Conservation (phyloP, 2,888 invertebrate genomes). For the Morpho helenor region DNA sequence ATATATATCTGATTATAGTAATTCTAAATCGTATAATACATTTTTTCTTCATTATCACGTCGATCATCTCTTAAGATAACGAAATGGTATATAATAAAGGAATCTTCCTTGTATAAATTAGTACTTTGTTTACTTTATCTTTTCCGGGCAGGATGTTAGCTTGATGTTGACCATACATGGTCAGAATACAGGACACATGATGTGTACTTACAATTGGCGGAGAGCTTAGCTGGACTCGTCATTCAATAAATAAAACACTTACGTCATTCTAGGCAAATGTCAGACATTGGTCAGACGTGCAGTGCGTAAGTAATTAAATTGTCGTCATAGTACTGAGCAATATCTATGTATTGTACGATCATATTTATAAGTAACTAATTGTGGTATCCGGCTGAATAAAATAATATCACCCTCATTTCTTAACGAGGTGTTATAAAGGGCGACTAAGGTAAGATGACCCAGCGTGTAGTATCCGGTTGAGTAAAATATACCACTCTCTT, state of each 20-base stretch:
- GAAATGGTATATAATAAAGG: not conserved
- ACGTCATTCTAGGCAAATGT: slow-evolving; percentile 60
- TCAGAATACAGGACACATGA: not conserved
- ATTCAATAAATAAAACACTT: slow-evolving; percentile 33
- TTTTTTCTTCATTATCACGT: not conserved
- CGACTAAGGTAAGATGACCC: too few relatives aligned
- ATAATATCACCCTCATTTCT: too few relatives aligned
- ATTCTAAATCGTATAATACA: not conserved
- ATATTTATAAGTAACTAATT: too few relatives aligned
- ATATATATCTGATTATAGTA: too few relatives aligned
- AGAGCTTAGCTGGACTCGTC: not conserved
- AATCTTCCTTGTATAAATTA: slow-evolving; percentile 2
- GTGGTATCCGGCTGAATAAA: too few relatives aligned
- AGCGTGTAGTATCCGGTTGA: too few relatives aligned
- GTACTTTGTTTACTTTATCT: not conserved
- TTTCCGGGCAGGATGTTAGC: slow-evolving; percentile 4
- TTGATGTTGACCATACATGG: not conserved
- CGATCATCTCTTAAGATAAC: not conserved
- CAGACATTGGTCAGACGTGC: slow-evolving; percentile 52
- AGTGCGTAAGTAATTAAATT: slow-evolving; percentile 51
- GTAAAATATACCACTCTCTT: too few relatives aligned
- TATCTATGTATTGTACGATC: too few relatives aligned
- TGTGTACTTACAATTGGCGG: slow-evolving; percentile 1
- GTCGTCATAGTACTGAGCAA: too few relatives aligned
- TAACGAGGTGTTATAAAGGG: too few relatives aligned